phyloP scores from a whole-genome alignment of 2,888 invertebrate genomes.

The Acrobasis suavella region DNA sequence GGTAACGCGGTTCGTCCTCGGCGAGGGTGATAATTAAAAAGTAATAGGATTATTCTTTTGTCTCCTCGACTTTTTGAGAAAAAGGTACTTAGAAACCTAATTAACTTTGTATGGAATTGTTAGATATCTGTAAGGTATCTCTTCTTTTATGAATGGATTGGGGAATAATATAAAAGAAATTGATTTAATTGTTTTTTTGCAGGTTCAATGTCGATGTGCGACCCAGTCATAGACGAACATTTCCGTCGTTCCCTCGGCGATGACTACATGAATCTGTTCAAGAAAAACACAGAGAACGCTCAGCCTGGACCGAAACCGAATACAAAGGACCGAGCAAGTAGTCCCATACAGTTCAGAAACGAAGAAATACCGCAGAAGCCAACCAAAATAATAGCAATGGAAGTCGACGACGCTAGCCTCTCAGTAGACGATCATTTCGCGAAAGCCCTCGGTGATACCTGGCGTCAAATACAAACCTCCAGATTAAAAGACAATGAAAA shows the following conservation, averaged over 20 bases:
- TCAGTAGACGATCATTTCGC: slow-evolving; percentile 96
- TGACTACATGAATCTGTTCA: slow-evolving; percentile 88
- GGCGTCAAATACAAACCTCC: slow-evolving; percentile 88
- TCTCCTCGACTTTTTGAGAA: not conserved
- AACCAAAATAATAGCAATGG: slow-evolving; percentile 78
- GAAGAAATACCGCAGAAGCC: slow-evolving; percentile 61
- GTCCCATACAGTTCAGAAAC: slow-evolving; percentile 71
- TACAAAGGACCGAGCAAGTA: slow-evolving; percentile 76
- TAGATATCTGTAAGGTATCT: not conserved
- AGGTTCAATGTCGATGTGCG: slow-evolving; percentile 90
- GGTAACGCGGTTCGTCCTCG: not conserved
- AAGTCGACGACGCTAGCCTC: slow-evolving; percentile 82
- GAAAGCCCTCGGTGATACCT: slow-evolving; percentile 93
- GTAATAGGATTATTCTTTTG: not conserved
- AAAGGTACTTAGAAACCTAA: not conserved
- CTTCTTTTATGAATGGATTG: no score
- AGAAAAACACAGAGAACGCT: slow-evolving; percentile 73
- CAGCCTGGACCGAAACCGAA: slow-evolving; percentile 66
- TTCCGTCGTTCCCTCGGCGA: slow-evolving; percentile 95
- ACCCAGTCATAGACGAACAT: slow-evolving; percentile 97
- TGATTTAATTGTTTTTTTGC: slow-evolving; percentile 35
- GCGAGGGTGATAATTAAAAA: not conserved
- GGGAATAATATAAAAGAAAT: not conserved
- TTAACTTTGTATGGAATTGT: not conserved
- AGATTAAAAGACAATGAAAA: slow-evolving; percentile 75